Percentiles rank a stretch among this genome's conserved stretches.
phyloP scores from a whole-genome alignment of 1,140 invertebrate species.

The Sesamia nonagrioides region DNA sequence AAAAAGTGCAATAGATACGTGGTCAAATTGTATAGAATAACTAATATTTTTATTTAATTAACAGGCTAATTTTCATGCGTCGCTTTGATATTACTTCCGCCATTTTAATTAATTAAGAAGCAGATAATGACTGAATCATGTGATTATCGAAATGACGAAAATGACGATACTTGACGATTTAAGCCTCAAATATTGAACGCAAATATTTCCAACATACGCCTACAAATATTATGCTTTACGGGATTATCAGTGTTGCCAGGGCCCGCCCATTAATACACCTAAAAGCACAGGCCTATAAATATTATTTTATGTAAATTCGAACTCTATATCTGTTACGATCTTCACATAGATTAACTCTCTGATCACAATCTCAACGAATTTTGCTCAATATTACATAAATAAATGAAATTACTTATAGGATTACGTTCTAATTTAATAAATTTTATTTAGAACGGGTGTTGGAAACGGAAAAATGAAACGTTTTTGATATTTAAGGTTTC shows the following conservation, averaged over 20 bases:
- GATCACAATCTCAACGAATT: neutral
- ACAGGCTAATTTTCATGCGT: too few species aligned
- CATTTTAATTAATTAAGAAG: too few species aligned
- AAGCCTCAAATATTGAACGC: neutral
- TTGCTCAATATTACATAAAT: constrained; percentile 20
- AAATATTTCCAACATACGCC: constrained; percentile 1
- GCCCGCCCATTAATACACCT: constrained; percentile 13
- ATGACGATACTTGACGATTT: neutral
- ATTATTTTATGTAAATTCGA: constrained; percentile 2
- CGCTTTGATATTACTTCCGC: too few species aligned
- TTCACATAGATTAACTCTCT: neutral
- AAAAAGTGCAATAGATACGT: too few species aligned
- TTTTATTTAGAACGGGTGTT: neutral
- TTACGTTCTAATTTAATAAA: constrained; percentile 31
- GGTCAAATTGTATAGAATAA: too few species aligned
- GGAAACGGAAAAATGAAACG: neutral
- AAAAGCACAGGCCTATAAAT: neutral
- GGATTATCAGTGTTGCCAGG: neutral
- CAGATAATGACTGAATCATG: too few species aligned
- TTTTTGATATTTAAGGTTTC: constrained; percentile 3
- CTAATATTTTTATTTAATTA: too few species aligned
- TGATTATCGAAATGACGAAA: too few species aligned
- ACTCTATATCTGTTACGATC: constrained; percentile 6
- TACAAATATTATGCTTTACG: neutral
- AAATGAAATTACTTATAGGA: neutral